These are phyloP conservation scores for Limnephilus marmoratus DNA, from an alignment of 2,888 invertebrate species.

Conservation along the genomic window DNA sequence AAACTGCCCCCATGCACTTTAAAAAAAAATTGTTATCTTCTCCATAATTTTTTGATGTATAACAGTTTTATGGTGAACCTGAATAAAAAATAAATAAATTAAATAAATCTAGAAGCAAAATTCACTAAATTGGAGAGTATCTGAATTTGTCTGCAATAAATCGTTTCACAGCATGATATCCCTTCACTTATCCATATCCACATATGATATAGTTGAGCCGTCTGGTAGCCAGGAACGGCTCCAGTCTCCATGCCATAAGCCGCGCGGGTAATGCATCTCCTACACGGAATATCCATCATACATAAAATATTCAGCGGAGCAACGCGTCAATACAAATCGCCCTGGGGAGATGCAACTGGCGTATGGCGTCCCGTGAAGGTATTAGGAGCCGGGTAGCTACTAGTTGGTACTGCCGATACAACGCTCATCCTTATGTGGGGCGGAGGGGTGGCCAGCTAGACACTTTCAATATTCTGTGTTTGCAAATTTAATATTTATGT, in stretches of 20 bases:
- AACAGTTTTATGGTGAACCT: too few relatives aligned
- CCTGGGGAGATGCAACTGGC: constrained; percentile 65
- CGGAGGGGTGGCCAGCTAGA: not conserved
- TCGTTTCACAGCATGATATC: not conserved
- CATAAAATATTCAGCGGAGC: constrained; percentile 65
- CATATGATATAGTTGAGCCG: not conserved
- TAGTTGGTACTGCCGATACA: not conserved
- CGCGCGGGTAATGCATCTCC: constrained; percentile 58
- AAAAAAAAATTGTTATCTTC: too few relatives aligned
- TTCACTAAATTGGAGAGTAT: not conserved
- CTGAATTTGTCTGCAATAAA: not conserved
- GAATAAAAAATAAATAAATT: too few relatives aligned
- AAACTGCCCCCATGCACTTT: too few relatives aligned
- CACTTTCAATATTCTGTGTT: not conserved
- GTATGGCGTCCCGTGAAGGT: not conserved
- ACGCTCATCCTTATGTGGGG: not conserved
- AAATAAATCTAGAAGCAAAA: not conserved
- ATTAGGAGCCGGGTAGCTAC: not conserved
- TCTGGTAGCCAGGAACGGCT: constrained; percentile 14
- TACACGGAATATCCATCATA: constrained; percentile 66
- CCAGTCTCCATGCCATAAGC: constrained; percentile 46
- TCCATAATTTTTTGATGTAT: too few relatives aligned
- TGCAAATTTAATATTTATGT: not conserved
- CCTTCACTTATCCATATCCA: not conserved
- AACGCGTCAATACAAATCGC: constrained; percentile 64